Conservation (phyloP, 2,113 vertebrate species). For the Monarcha castaneiventris region DNA sequence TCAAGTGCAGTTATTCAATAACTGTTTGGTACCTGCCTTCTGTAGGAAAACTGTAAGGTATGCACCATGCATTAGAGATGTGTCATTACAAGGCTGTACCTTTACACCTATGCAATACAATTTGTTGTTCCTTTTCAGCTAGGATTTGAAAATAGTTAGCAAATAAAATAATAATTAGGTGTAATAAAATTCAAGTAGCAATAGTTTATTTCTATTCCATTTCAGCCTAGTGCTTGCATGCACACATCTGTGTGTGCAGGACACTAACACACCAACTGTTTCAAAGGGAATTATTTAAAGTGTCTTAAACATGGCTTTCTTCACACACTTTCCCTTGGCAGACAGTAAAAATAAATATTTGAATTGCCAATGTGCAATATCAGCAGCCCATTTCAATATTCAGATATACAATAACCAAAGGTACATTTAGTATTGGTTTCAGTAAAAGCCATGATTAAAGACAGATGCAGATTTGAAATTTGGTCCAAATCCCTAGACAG, state of each 20-base stretch:
- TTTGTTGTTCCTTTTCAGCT: neutral
- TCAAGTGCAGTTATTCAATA: neutral
- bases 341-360: neutral
- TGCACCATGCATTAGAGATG: neutral
- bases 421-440: neutral
- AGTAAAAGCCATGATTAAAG: neutral
- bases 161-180: neutral
- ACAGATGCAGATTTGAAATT: neutral
- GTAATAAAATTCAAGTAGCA: neutral
- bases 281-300: neutral
- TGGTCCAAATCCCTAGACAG: neutral
- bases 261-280: neutral
- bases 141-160: neutral
- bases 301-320: neutral
- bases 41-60: neutral
- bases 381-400: neutral
- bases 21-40: neutral
- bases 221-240: neutral
- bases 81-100: neutral
- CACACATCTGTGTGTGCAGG: rapidly evolving
- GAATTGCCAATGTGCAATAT: neutral
- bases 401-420: neutral
- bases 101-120: neutral
- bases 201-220: neutral
- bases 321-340: neutral